These are phyloP conservation scores for Sula dactylatra DNA, from an alignment of 2,113 vertebrate species.

Conservation along the genomic window DNA sequence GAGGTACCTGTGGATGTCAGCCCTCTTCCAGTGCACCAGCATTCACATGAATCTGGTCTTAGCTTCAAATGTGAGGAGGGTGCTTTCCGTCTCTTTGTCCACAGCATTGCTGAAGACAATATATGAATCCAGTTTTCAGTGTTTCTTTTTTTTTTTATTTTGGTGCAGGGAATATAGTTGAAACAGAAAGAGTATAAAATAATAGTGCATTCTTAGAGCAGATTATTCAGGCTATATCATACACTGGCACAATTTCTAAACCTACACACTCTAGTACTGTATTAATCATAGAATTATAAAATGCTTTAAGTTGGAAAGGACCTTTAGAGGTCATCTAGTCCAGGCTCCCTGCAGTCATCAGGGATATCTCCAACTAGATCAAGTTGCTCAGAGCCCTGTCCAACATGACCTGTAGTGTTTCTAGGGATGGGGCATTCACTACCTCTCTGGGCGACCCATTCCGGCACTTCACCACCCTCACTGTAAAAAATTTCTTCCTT, in stretches of 20 bases:
- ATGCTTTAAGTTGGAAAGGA: too few species aligned
- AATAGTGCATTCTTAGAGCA: neutral
- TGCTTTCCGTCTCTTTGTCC: accelerated
- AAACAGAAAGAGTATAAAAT: neutral
- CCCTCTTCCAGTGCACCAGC: neutral
- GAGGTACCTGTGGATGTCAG: neutral
- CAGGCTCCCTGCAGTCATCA: too few species aligned
- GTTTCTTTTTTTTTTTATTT: neutral
- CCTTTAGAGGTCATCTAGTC: too few species aligned
- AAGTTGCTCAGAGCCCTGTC: too few species aligned
- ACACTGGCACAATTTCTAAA: neutral
- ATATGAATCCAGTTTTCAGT: neutral
- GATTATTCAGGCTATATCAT: neutral
- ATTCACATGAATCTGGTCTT: neutral
- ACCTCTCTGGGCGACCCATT: too few species aligned
- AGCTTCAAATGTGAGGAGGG: neutral
- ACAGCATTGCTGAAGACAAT: neutral
- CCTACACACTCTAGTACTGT: neutral
- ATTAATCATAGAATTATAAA: neutral
- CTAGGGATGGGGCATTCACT: too few species aligned
- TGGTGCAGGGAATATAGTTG: neutral
- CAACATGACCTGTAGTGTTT: too few species aligned
- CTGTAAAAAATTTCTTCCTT: too few species aligned
- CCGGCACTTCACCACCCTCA: too few species aligned
- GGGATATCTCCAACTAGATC: too few species aligned